These are phyloP conservation scores for Itoplectis maculator DNA, from an alignment of 2,888 invertebrate species.

Conservation along the genomic window DNA sequence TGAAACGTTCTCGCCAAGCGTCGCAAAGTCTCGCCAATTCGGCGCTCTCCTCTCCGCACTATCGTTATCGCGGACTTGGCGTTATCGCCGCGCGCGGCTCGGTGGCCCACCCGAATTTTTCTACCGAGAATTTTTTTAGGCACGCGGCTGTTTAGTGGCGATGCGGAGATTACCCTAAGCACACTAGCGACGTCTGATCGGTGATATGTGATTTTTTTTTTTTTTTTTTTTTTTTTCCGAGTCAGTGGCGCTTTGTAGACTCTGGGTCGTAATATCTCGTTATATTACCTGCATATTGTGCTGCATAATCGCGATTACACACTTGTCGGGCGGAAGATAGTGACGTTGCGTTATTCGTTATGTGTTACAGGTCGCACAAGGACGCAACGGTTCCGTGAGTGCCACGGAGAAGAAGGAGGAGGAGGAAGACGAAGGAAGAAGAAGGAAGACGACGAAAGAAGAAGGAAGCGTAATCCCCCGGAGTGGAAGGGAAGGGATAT, in stretches of 20 bases:
- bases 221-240: too few relatives aligned
- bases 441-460: neutral
- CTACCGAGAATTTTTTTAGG: neutral
- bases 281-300: neutral
- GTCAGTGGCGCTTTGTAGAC: neutral
- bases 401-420: neutral
- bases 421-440: too few relatives aligned
- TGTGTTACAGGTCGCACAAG: constrained; percentile 16
- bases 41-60: neutral
- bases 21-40: constrained; percentile 4
- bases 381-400: constrained; percentile 32
- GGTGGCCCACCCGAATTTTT: constrained; percentile 3
- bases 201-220: constrained; percentile 23
- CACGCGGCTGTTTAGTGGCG: neutral
- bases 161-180: constrained; percentile 19
- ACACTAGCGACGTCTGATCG: constrained; percentile 17
- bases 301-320: constrained; percentile 6
- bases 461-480: constrained; percentile 16
- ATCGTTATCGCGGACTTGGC: constrained; percentile 40
- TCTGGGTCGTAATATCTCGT: neutral
- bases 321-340: neutral
- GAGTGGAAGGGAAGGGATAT: neutral
- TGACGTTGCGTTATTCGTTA: constrained; percentile 23
- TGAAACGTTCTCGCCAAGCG: neutral
- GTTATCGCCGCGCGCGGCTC: constrained; percentile 3